A percentile compares a stretch with the other conserved stretches of the same genome.
Evolutionary conservation across 2,113 vertebrate genomes (phyloP).

Genomic region (Danio rerio): DNA sequence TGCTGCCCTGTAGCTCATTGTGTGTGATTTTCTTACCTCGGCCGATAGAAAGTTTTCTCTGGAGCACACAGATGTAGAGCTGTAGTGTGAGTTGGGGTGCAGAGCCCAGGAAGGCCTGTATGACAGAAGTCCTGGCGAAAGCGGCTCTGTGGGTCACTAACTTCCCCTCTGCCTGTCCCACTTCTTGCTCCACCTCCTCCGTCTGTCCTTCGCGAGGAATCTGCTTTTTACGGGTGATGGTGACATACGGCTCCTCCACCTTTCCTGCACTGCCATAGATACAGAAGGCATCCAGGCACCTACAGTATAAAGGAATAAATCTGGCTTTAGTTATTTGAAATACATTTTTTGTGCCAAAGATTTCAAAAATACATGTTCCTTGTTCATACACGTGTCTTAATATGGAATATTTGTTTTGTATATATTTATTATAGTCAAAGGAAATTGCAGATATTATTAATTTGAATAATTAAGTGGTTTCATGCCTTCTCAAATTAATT

Average conservation of each 20-base stretch:
- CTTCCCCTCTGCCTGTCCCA: slow-evolving; percentile 95
- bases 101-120: slow-evolving; percentile 97
- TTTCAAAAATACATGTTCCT: neutral
- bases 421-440: neutral
- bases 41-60: slow-evolving; percentile 81
- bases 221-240: slow-evolving; percentile 95
- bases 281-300: slow-evolving; percentile 93
- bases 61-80: slow-evolving; percentile 91
- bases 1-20: no score
- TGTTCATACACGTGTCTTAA: neutral
- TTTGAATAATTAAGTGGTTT: no score
- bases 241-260: slow-evolving; percentile 95
- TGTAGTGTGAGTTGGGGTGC: slow-evolving; percentile 96
- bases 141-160: slow-evolving; percentile 91
- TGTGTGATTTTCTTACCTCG: slow-evolving; percentile 78
- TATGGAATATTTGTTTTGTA: neutral
- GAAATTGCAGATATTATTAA: neutral
- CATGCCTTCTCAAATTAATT: no score
- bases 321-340: neutral
- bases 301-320: slow-evolving; percentile 65
- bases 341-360: neutral
- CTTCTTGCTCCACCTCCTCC: slow-evolving; percentile 92
- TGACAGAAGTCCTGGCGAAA: slow-evolving; percentile 91
- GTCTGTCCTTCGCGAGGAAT: slow-evolving; percentile 86
- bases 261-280: slow-evolving; percentile 86